These are phyloP conservation scores for Epinephelus moara DNA, from an alignment of 2,113 vertebrate genomes.

Conservation along the genomic window DNA sequence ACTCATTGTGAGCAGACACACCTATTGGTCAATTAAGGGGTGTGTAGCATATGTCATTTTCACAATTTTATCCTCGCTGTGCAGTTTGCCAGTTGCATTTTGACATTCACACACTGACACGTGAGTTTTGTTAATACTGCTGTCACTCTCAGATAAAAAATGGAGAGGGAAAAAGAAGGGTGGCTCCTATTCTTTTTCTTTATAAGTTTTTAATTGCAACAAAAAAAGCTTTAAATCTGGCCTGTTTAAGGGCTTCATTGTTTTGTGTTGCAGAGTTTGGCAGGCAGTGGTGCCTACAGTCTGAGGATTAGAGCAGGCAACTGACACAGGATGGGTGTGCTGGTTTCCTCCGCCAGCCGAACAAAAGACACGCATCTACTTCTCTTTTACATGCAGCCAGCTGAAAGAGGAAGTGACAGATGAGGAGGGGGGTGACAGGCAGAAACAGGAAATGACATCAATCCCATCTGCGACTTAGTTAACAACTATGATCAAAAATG, in stretches of 20 bases:
- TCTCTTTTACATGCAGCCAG: slow-evolving; percentile 69
- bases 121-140: neutral
- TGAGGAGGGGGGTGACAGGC: neutral
- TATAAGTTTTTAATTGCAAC: neutral
- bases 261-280: neutral
- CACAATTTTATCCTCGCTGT: neutral
- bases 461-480: slow-evolving; percentile 50
- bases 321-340: slow-evolving; percentile 83
- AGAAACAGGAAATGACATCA: slow-evolving; percentile 82
- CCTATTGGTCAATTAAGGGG: slow-evolving; percentile 13
- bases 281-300: slow-evolving; percentile 1
- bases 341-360: slow-evolving; percentile 75
- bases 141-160: neutral
- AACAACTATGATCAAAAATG: slow-evolving; percentile 35
- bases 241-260: slow-evolving; percentile 8
- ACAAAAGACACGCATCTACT: slow-evolving; percentile 78
- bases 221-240: neutral
- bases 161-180: neutral
- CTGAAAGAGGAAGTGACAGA: slow-evolving; percentile 78
- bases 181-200: neutral
- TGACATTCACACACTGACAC: neutral
- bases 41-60: neutral
- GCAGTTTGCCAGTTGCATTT: neutral
- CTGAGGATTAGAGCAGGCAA: slow-evolving; percentile 35
- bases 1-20: neutral